phyloP scores from a whole-genome alignment of 2,797 vertebrate species.

The Coendou prehensilis region DNA sequence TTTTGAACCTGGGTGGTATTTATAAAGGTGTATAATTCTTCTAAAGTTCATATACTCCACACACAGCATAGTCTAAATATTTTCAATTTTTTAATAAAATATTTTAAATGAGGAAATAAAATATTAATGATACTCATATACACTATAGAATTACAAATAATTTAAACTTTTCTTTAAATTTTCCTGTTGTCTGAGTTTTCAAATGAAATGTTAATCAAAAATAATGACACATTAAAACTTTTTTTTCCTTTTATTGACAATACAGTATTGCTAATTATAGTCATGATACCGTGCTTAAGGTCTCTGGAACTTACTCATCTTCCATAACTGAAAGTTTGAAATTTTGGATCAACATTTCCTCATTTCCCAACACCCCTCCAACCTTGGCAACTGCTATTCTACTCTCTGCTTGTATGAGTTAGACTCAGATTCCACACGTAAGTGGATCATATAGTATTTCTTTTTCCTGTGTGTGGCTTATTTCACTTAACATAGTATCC shows the following conservation, averaged over 20 bases:
- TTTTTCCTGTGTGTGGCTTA: neutral
- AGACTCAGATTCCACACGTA: neutral
- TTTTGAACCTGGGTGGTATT: neutral
- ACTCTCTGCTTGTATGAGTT: neutral
- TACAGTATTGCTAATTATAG: neutral
- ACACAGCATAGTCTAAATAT: neutral
- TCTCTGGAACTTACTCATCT: neutral
- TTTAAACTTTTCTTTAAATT: neutral
- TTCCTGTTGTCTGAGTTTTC: neutral
- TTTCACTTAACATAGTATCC: neutral
- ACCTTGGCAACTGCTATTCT: neutral
- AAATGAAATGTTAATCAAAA: neutral
- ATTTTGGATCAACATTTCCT: neutral
- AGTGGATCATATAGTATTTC: neutral
- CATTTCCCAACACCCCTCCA: neutral
- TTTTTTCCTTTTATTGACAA: neutral
- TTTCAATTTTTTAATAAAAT: neutral
- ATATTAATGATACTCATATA: neutral
- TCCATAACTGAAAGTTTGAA: neutral
- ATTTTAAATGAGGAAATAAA: neutral
- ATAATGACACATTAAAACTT: neutral
- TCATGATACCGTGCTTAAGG: fast-evolving
- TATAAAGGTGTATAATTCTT: neutral
- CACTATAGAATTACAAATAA: neutral
- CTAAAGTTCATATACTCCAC: neutral